Conservation (phyloP, 2,797 vertebrate species). For the Hyperoplus immaculatus region DNA sequence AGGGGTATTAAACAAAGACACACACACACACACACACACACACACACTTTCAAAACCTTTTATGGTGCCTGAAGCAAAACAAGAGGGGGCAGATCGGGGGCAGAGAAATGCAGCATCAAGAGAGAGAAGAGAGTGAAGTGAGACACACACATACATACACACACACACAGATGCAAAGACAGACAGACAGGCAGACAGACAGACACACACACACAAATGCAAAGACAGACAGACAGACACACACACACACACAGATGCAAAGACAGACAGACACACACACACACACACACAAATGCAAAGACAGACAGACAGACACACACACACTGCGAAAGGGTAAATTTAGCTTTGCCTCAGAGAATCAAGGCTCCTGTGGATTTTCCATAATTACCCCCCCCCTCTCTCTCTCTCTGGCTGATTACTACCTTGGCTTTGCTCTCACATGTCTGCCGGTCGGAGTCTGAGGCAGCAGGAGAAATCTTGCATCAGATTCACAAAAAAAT, state of each 20-base stretch:
- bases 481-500: constrained; percentile 64
- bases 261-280: constrained; percentile 35
- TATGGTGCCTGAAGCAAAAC: constrained; percentile 39
- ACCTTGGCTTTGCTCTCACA: constrained; percentile 62
- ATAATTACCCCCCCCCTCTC: constrained; percentile 68
- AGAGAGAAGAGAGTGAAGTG: background rate
- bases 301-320: too few relatives aligned
- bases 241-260: too few relatives aligned
- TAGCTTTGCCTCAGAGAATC: constrained; percentile 65
- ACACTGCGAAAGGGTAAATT: constrained; percentile 52
- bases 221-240: constrained; percentile 13
- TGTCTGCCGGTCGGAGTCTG: constrained; percentile 28
- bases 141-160: background rate
- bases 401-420: constrained; percentile 70
- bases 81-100: constrained; percentile 12
- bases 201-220: background rate
- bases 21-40: constrained; percentile 56
- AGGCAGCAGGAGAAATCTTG: constrained; percentile 58
- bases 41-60: constrained; percentile 43
- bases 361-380: constrained; percentile 74
- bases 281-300: too few relatives aligned
- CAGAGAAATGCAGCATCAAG: constrained; percentile 20
- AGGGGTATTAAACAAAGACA: background rate
- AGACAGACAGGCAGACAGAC: constrained; percentile 40
- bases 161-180: background rate